Percentiles rank a stretch among this genome's conserved stretches.
phyloP scores from a whole-genome alignment of 2,113 vertebrate species.

The Leiothrix lutea region DNA sequence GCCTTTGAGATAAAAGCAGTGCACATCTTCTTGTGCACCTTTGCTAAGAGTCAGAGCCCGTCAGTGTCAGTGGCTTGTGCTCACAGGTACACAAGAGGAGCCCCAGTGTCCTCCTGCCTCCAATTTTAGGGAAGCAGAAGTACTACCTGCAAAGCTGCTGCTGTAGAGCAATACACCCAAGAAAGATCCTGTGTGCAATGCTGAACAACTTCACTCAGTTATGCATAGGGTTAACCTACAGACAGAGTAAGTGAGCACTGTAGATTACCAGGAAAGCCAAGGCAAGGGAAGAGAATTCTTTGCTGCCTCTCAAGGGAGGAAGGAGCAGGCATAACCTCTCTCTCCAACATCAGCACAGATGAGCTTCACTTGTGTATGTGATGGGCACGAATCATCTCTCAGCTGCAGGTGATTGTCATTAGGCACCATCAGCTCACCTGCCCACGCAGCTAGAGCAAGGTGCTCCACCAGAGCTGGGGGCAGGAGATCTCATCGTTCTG shows the following conservation, averaged over 20 bases:
- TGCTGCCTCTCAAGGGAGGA: neutral
- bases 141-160: neutral
- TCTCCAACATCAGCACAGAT: neutral
- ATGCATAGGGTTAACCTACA: neutral
- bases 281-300: neutral
- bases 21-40: neutral
- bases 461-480: neutral
- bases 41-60: neutral
- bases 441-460: neutral
- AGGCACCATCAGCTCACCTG: neutral
- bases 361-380: neutral
- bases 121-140: neutral
- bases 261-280: neutral
- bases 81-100: neutral
- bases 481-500: neutral
- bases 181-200: accelerated
- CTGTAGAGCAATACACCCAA: neutral
- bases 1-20: neutral
- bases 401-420: neutral
- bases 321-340: neutral
- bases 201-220: neutral
- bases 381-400: neutral
- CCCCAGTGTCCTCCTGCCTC: neutral
- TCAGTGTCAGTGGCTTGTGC: accelerated
- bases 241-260: neutral